A percentile compares a stretch with the other conserved stretches of the same genome.
Evolutionary conservation across 2,888 invertebrate species (phyloP).

Genomic region (Panorpa germanica): DNA sequence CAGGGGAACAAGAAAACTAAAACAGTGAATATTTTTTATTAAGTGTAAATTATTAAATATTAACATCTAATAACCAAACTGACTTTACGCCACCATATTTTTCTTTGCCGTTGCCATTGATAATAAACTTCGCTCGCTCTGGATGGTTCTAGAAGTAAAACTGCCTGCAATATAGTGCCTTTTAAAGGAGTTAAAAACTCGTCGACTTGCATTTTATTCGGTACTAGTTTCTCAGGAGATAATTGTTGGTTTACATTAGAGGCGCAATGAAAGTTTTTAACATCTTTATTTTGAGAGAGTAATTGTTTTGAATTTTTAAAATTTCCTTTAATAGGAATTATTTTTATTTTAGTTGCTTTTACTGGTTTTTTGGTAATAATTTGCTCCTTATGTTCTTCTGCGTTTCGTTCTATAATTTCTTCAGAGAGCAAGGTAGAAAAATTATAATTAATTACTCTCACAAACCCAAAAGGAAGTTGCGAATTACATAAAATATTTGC

Average conservation of each 20-base stretch:
- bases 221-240: neutral
- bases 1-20: conserved; percentile 50
- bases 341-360: conserved; percentile 15
- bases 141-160: conserved; percentile 26
- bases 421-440: neutral
- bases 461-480: conserved; percentile 26
- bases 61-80: conserved; percentile 9
- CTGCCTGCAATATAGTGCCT: conserved; percentile 23
- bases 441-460: conserved; percentile 18
- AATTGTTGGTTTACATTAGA: too few relatives aligned
- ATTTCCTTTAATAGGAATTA: conserved; percentile 16
- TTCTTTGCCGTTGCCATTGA: conserved; percentile 56
- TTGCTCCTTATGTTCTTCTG: too few relatives aligned
- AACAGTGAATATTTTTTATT: conserved; percentile 13
- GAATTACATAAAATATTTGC: conserved; percentile 20
- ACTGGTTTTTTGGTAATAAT: too few relatives aligned
- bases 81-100: conserved; percentile 73
- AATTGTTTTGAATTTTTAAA: conserved; percentile 21
- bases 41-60: conserved; percentile 12
- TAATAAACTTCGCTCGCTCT: conserved; percentile 44
- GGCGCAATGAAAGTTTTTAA: conserved; percentile 23
- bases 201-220: neutral
- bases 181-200: conserved; percentile 12
- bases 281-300: conserved; percentile 23
- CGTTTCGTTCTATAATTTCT: conserved; percentile 7